Conservation (phyloP, 2,113 vertebrate genomes). For the Chlorodrepanis virens region DNA sequence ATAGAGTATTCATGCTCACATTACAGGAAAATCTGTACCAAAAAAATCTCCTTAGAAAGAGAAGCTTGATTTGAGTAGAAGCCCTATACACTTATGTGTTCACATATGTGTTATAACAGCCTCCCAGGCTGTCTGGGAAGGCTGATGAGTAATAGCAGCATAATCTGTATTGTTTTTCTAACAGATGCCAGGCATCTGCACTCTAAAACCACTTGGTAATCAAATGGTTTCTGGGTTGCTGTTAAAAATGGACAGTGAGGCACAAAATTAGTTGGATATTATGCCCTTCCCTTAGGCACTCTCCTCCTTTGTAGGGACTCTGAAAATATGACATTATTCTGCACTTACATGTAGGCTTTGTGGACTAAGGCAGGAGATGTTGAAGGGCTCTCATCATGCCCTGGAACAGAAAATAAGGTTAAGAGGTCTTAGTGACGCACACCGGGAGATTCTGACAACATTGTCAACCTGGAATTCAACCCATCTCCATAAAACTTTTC, state of each 20-base stretch:
- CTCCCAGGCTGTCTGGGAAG: neutral
- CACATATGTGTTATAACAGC: no score
- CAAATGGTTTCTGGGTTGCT: neutral
- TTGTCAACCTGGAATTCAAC: neutral
- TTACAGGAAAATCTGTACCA: neutral
- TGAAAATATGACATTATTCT: neutral
- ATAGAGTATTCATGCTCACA: neutral
- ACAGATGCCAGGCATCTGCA: neutral
- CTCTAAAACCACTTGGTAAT: neutral
- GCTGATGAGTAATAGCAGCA: neutral
- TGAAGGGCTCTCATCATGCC: neutral
- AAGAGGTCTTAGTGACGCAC: conserved; percentile 9
- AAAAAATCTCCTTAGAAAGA: neutral
- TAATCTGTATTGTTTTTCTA: neutral
- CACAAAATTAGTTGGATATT: neutral
- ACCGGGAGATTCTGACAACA: neutral
- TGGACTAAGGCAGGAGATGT: neutral
- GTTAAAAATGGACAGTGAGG: neutral
- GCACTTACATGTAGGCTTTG: neutral
- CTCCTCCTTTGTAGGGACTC: neutral
- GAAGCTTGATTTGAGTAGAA: neutral
- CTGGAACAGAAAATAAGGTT: neutral
- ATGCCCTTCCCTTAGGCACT: neutral
- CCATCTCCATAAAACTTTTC: neutral
- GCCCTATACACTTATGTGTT: neutral